Evolutionary conservation across 2,797 vertebrate species (phyloP).

Genomic region (Falco peregrinus): DNA sequence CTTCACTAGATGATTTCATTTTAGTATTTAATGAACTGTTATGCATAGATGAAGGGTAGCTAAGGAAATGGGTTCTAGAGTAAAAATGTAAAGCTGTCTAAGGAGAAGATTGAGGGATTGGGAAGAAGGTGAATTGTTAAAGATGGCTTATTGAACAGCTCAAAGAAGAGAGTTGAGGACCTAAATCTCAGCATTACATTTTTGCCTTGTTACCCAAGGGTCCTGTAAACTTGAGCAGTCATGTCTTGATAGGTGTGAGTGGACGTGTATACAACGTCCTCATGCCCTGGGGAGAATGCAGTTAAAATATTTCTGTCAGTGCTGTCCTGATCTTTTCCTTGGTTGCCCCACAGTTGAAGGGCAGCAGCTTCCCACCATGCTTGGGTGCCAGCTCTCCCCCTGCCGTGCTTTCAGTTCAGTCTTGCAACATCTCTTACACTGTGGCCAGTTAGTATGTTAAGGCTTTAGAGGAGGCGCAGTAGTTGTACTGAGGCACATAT

Average conservation of each 20-base stretch:
- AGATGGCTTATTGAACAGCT: neutral
- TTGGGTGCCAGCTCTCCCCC: neutral
- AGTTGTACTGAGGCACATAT: neutral
- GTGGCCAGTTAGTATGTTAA: fast-evolving
- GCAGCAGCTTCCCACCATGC: neutral
- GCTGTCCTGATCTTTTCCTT: neutral
- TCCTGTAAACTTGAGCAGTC: neutral
- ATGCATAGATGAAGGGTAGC: neutral
- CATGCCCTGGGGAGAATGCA: fast-evolving
- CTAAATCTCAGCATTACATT: neutral
- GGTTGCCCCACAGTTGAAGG: neutral
- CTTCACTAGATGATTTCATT: neutral
- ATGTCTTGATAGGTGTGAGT: neutral
- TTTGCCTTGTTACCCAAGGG: neutral
- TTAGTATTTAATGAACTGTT: neutral
- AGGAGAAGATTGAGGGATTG: neutral
- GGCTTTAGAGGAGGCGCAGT: neutral
- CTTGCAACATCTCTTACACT: neutral
- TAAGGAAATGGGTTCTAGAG: neutral
- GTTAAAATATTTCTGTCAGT: neutral
- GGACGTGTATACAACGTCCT: neutral
- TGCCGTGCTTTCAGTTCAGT: neutral
- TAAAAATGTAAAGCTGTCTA: neutral
- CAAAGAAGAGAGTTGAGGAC: neutral
- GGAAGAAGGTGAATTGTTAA: neutral